A percentile compares a stretch with the other conserved stretches of the same genome.
phyloP scores from a whole-genome alignment of 2,888 invertebrate genomes.

The Harpagoxenus sublaevis region DNA sequence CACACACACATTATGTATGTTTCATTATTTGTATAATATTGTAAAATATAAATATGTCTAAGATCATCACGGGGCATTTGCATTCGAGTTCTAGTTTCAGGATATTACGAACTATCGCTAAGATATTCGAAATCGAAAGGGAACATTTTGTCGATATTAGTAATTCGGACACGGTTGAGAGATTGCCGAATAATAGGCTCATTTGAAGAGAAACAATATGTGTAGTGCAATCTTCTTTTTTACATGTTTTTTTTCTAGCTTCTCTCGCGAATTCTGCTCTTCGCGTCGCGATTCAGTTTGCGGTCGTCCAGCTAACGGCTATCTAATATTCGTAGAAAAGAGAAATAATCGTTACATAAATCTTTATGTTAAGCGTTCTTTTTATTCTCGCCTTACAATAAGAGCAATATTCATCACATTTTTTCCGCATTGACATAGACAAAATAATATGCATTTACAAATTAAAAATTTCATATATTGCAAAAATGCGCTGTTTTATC shows the following conservation, averaged over 20 bases:
- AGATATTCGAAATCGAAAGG: neutral
- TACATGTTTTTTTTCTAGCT: neutral
- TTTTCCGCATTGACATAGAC: neutral
- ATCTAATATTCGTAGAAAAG: conserved; percentile 15
- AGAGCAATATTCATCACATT: neutral
- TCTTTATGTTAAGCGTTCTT: neutral
- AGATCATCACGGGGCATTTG: neutral
- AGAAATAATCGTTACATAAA: conserved; percentile 23
- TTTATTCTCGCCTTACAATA: neutral
- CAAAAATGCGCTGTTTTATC: neutral
- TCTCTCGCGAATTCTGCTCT: neutral
- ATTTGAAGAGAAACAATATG: conserved; percentile 9
- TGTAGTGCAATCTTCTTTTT: neutral
- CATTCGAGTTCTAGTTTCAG: too few species aligned
- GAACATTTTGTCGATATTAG: neutral
- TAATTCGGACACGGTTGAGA: neutral
- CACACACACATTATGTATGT: neutral
- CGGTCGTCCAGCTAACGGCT: neutral
- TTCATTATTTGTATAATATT: neutral
- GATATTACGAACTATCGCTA: too few species aligned
- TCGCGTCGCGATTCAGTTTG: neutral
- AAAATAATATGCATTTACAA: neutral
- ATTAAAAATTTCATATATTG: neutral
- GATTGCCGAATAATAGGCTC: neutral
- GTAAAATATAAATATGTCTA: neutral